Percentiles rank a stretch among this genome's conserved stretches.
These are phyloP conservation scores for Scaeva pyrastri DNA, from an alignment of 2,888 invertebrate genomes.

Conservation along the genomic window DNA sequence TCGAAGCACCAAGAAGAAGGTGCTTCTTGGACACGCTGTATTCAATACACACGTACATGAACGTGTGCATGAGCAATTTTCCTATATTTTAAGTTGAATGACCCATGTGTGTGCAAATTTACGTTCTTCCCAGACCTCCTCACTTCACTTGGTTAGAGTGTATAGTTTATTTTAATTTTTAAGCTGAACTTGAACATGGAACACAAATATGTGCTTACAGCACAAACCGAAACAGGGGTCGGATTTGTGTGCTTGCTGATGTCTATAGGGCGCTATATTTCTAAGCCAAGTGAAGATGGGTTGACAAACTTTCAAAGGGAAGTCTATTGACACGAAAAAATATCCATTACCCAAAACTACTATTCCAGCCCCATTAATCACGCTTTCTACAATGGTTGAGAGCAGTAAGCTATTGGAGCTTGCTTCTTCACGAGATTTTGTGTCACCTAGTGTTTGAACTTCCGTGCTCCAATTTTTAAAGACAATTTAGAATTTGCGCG, in stretches of 20 bases:
- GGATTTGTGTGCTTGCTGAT: not conserved
- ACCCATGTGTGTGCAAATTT: slow-evolving; percentile 81
- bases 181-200: slow-evolving; percentile 70
- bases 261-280: not conserved
- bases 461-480: no score
- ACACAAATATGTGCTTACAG: slow-evolving; percentile 44
- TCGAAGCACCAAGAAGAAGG: slow-evolving; percentile 49
- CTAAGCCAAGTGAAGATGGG: not conserved
- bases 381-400: no score
- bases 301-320: no score
- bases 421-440: no score
- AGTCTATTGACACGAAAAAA: no score
- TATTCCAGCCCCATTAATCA: no score
- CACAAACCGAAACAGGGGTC: not conserved
- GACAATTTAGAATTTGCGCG: no score
- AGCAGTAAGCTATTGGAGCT: no score
- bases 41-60: slow-evolving; percentile 50
- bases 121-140: slow-evolving; percentile 43
- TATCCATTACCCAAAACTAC: no score
- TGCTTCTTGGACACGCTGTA: slow-evolving; percentile 60
- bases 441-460: no score
- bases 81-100: slow-evolving; percentile 80
- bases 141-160: slow-evolving; percentile 32
- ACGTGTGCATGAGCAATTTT: slow-evolving; percentile 62
- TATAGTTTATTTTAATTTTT: slow-evolving; percentile 69